Conservation (phyloP, 1,140 invertebrate genomes). For the Musca vetustissima region DNA sequence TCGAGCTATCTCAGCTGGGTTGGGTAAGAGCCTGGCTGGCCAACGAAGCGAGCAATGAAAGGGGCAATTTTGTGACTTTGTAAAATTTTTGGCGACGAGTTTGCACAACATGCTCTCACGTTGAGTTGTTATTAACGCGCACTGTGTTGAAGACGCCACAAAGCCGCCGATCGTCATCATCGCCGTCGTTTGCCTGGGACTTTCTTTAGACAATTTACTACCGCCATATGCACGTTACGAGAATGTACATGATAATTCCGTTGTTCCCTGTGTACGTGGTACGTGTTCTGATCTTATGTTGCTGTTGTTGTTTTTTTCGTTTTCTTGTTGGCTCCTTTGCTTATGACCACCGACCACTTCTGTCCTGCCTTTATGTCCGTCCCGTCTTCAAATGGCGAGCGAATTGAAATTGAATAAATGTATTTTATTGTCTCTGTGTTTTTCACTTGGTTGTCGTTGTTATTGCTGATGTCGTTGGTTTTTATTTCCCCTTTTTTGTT, state of each 20-base stretch:
- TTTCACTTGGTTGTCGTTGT: not conserved
- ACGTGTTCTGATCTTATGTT: conserved; percentile 2
- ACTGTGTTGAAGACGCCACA: conserved; percentile 21
- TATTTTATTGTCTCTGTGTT: conserved; percentile 17
- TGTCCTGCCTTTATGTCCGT: not conserved
- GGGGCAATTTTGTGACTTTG: conserved; percentile 4
- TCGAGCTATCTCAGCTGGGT: too few species aligned
- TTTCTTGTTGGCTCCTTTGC: not conserved
- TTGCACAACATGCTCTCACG: conserved; percentile 21
- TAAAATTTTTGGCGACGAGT: conserved; percentile 18
- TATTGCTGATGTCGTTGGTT: not conserved
- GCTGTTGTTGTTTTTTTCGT: too few species aligned
- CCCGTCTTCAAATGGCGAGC: not conserved
- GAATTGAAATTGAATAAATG: conserved; percentile 16
- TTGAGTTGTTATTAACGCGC: conserved; percentile 22
- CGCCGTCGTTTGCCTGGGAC: too few species aligned
- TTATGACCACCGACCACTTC: not conserved
- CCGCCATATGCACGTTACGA: too few species aligned
- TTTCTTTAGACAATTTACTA: too few species aligned
- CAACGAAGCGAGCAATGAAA: too few species aligned
- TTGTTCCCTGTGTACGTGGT: not conserved
- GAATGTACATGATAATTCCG: conserved; percentile 14
- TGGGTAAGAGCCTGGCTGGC: too few species aligned
- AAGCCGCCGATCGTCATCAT: conserved; percentile 8
- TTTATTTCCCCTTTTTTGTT: not conserved